phyloP scores from a whole-genome alignment of 2,888 invertebrate species.

The Cephus pygmeus region DNA sequence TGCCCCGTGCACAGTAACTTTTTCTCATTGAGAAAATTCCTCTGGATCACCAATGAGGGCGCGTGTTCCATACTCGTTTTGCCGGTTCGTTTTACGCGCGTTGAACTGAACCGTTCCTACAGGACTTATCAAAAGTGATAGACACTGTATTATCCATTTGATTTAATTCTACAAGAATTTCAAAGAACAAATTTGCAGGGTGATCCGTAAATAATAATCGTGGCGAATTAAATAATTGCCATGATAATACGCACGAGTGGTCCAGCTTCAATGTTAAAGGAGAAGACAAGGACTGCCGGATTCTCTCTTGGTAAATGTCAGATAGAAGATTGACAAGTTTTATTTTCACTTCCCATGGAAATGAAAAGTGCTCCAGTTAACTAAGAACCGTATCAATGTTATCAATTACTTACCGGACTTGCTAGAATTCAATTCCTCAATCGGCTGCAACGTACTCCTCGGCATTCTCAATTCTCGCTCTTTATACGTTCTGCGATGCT shows the following conservation, averaged over 20 bases:
- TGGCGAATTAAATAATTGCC: neutral
- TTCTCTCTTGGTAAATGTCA: neutral
- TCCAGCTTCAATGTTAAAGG: neutral
- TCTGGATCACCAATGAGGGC: neutral
- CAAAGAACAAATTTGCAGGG: neutral
- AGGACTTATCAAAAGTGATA: neutral
- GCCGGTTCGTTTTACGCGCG: neutral
- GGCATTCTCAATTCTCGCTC: conserved; percentile 14
- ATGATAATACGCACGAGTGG: neutral
- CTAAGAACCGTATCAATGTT: neutral
- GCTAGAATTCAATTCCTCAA: conserved; percentile 55
- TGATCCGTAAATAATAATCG: neutral
- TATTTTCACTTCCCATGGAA: conserved; percentile 1
- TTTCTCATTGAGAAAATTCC: neutral
- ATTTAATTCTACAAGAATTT: neutral
- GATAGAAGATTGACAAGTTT: neutral
- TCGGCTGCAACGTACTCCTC: conserved; percentile 52
- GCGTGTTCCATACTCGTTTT: neutral
- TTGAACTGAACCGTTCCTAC: neutral
- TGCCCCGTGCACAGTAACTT: neutral
- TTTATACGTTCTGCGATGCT: neutral
- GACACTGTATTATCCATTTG: neutral
- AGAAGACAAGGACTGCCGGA: neutral
- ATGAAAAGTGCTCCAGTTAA: neutral
- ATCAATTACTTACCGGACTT: conserved; percentile 46